These are phyloP conservation scores for Trachythela sp. DNA, from an alignment of 64 coral and sea anemone species.

Conservation along the genomic window DNA sequence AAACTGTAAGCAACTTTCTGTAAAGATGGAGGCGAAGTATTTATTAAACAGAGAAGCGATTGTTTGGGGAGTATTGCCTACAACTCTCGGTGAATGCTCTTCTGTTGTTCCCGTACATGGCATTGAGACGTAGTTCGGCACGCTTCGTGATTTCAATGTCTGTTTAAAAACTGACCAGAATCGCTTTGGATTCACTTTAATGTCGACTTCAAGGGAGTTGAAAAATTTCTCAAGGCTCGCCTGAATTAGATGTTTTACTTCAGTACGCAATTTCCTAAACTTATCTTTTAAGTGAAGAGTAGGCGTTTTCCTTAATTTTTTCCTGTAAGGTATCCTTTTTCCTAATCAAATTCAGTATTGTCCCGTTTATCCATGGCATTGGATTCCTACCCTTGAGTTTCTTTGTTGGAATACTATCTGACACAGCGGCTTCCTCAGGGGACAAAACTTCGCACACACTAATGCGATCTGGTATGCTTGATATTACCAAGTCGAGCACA, in stretches of 20 bases:
- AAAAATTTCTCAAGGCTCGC: neutral
- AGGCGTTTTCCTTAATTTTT: neutral
- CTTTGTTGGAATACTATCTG: neutral
- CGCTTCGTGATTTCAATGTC: neutral
- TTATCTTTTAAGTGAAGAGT: neutral
- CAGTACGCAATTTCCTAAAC: neutral
- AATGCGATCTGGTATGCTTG: conserved; percentile 33
- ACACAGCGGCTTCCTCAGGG: neutral
- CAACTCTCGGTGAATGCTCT: neutral
- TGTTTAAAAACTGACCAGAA: conserved; percentile 36
- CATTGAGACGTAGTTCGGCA: neutral
- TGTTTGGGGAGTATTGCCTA: neutral
- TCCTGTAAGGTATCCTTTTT: neutral
- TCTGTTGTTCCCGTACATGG: neutral
- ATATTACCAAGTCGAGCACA: conserved; percentile 32
- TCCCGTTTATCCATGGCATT: neutral
- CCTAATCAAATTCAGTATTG: neutral
- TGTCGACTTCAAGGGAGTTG: conserved; percentile 8
- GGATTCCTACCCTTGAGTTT: neutral
- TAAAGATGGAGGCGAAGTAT: conserved; percentile 8
- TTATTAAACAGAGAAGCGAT: neutral
- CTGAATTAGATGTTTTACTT: neutral
- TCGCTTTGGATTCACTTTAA: conserved; percentile 21
- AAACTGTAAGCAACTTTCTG: neutral
- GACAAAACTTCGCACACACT: conserved; percentile 34